A percentile compares a stretch with the other conserved stretches of the same genome.
These are phyloP conservation scores for Paramormyrops kingsleyae DNA, from an alignment of 2,113 vertebrate species.

Conservation along the genomic window DNA sequence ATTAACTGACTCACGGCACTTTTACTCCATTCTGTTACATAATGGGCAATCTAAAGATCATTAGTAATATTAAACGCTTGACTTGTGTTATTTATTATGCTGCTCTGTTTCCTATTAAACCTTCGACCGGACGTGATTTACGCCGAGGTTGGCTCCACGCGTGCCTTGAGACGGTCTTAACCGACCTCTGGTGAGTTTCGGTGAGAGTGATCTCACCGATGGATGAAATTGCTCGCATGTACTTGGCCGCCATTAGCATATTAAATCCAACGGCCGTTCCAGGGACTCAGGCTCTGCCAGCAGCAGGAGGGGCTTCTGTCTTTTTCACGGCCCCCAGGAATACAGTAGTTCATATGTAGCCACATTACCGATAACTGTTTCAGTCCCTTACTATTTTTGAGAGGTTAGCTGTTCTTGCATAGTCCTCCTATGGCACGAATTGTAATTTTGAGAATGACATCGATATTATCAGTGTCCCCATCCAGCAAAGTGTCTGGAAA, in stretches of 20 bases:
- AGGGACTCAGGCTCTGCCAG: background rate
- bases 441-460: background rate
- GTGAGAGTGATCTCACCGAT: constrained; percentile 25
- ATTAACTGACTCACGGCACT: constrained; percentile 57
- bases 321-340: background rate
- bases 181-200: background rate
- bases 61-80: constrained; percentile 52
- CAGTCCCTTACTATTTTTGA: background rate
- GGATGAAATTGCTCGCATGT: constrained; percentile 42
- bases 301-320: background rate
- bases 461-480: background rate
- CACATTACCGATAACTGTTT: background rate
- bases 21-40: constrained; percentile 46
- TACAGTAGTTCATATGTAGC: background rate
- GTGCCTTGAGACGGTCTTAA: background rate
- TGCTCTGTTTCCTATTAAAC: constrained; percentile 49
- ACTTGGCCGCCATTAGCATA: constrained; percentile 30
- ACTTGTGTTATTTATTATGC: constrained; percentile 54
- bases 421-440: background rate
- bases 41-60: constrained; percentile 57
- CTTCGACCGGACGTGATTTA: constrained; percentile 26
- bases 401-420: background rate
- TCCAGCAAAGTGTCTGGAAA: background rate
- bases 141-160: constrained; percentile 9
- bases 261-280: constrained; percentile 18